phyloP scores from a whole-genome alignment of 2,797 vertebrate genomes.

The Xiphorhynchus erythropygius region DNA sequence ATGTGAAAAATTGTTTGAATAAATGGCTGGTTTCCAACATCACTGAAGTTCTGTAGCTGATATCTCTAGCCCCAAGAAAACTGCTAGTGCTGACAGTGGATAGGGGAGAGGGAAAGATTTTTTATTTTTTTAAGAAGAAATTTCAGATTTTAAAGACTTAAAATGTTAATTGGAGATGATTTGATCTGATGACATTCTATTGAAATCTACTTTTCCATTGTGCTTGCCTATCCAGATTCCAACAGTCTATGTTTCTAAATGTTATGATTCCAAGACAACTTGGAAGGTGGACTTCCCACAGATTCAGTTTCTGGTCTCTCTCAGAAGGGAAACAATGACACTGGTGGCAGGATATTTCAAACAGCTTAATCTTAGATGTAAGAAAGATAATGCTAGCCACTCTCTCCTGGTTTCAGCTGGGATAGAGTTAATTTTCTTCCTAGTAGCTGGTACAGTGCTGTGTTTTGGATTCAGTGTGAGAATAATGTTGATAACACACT shows the following conservation, averaged over 20 bases:
- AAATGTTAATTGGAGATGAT: neutral
- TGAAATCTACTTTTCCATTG: neutral
- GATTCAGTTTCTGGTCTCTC: neutral
- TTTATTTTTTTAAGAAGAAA: neutral
- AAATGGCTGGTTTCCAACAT: neutral
- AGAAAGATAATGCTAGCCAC: neutral
- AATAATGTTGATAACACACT: neutral
- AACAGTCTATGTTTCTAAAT: neutral
- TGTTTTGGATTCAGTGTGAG: neutral
- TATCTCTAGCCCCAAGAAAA: neutral
- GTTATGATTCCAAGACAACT: neutral
- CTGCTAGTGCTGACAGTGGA: neutral
- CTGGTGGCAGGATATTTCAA: neutral
- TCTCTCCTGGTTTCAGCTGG: neutral
- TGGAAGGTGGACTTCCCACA: neutral
- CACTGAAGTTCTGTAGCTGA: neutral
- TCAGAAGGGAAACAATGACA: neutral
- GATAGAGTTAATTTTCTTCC: neutral
- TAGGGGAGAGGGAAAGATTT: neutral
- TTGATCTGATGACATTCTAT: neutral
- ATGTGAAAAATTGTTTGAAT: neutral
- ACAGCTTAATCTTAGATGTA: neutral
- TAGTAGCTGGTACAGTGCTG: neutral
- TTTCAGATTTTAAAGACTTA: neutral
- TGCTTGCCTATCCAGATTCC: neutral